Conservation (phyloP, 2,113 vertebrate genomes). For the Anthoscopus minutus region DNA sequence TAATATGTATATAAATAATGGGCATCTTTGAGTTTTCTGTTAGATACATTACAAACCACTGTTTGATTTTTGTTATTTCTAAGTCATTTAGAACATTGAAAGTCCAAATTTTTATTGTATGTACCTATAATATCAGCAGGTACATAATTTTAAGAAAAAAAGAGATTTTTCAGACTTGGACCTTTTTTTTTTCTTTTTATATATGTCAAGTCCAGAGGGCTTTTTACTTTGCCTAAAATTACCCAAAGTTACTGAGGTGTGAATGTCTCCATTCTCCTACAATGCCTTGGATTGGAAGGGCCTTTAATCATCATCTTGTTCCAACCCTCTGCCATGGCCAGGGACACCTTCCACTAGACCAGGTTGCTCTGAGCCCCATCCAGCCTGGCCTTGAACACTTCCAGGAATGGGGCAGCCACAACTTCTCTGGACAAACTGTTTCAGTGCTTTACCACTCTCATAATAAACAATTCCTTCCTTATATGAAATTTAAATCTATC, state of each 20-base stretch:
- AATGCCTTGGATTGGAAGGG: neutral
- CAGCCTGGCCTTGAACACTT: neutral
- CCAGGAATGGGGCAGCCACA: neutral
- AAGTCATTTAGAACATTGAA: neutral
- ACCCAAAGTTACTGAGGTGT: neutral
- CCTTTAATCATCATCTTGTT: neutral
- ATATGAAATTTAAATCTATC: neutral
- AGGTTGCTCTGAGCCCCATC: neutral
- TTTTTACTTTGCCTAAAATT: neutral
- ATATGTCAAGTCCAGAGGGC: neutral
- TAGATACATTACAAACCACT: neutral
- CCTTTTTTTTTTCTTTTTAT: neutral
- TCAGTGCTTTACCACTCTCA: neutral
- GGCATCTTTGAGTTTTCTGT: neutral
- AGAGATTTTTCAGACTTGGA: neutral
- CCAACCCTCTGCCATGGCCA: rapidly evolving
- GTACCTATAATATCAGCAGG: neutral
- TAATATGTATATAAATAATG: neutral
- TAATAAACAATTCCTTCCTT: neutral
- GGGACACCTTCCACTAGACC: neutral
- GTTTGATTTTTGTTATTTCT: neutral
- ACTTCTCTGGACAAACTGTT: neutral
- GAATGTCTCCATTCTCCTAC: neutral
- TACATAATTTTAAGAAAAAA: neutral
- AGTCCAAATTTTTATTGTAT: neutral